Base-by-base conservation (phyloP, 2,888 invertebrate genomes). In the Hemicrepidius hirtus region DNA sequence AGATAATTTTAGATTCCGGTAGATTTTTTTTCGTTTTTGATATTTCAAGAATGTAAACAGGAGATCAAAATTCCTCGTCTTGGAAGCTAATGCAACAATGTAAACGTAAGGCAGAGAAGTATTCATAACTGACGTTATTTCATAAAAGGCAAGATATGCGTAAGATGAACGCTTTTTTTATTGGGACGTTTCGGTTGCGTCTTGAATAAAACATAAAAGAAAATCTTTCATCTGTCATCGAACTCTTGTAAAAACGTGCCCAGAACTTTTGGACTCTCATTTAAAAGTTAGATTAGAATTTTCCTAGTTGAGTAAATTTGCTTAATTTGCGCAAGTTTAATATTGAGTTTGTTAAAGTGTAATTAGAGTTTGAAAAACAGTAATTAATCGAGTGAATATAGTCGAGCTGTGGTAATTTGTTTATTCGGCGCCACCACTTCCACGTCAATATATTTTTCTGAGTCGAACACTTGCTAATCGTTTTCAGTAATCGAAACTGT, bases 381-480 rank as follows among this genome's bases (percentile, higher is more conserved):
- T 37, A 65, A 65, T 65, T 65, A 65, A 44, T 28, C 18, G 60
- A 40, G 44, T 41, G 60, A 44, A 16, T 16, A 40, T 12, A 13
- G 57, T 16, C 35, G 32, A 32, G 32, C 13, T 16, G 13, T 44
- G 9, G 40, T 41, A 59, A 68, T 68, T 68, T 68, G 59, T 68
- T 66, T 46, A 59, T 60, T 68, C 59, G 68, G 68, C 68, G 68
- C 59, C 68, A 18, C 67, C 44, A 35, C 21, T 68, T 49, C 9
- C 24, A 37, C 24, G 41, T 37, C 35, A 35, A 12, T 57, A 16
- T 32, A 37, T 18, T 57, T 16, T n/a, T 7, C n/a, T 28, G 3
- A 10, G 7, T 13, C 50, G 24, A 44, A 10, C 44, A 44, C 13
- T 44, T 13, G 21, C 21, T 37, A 18, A 57, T 32, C 37, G 18